Percentiles rank a stretch among this genome's conserved stretches.
These are phyloP conservation scores for Xerus rutilus DNA, from an alignment of 2,797 vertebrate genomes.

Conservation along the genomic window DNA sequence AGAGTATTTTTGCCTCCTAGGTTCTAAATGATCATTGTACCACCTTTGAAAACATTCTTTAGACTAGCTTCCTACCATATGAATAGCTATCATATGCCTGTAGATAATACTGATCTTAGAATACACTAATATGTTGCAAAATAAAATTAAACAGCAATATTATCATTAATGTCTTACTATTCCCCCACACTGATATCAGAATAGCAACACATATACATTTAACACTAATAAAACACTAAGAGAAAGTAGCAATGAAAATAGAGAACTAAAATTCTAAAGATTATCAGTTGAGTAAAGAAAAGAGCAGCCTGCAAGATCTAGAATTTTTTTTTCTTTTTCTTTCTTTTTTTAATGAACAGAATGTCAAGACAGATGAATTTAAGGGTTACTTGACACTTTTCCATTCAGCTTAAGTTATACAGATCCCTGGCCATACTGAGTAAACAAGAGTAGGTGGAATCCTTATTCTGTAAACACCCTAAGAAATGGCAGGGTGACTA, in stretches of 20 bases:
- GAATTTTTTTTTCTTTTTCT: neutral
- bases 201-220: constrained; percentile 43
- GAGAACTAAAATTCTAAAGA: constrained; percentile 49
- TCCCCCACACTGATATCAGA: neutral
- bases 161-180: constrained; percentile 35
- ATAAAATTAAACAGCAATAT: constrained; percentile 47
- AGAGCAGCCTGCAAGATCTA: neutral
- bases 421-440: constrained; percentile 32
- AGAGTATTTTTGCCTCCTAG: neutral
- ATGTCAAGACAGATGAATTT: constrained; percentile 33
- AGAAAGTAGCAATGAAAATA: constrained; percentile 53
- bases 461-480: constrained; percentile 57
- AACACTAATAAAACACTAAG: constrained; percentile 55
- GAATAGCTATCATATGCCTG: neutral
- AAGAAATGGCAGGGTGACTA: constrained; percentile 50
- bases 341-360: neutral
- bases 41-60: constrained; percentile 58
- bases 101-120: neutral
- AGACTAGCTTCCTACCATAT: neutral
- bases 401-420: constrained; percentile 34
- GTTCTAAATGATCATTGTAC: constrained; percentile 1
- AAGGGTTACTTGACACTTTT: neutral
- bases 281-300: neutral
- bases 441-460: constrained; percentile 63
- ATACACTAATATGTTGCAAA: constrained; percentile 52